Evolutionary conservation across 2,113 vertebrate genomes (phyloP), one percentile per base, ranked within the genome.

Genomic region (Ciconia stormi): DNA sequence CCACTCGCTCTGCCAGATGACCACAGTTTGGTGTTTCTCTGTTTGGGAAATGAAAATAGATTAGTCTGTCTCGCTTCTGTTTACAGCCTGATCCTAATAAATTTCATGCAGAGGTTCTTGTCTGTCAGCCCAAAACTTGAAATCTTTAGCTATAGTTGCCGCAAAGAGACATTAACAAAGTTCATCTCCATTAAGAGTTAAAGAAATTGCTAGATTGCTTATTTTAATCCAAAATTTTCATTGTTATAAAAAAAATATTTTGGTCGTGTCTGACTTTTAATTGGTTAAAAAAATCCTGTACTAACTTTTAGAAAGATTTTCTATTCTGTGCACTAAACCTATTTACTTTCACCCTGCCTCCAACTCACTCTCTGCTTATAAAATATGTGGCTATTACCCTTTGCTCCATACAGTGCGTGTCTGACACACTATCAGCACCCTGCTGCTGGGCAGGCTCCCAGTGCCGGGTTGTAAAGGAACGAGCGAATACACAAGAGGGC

Each of bases 361-460:
- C 50, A 77, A 9, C 61, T 67, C 46, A 40, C 38, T 69, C 1
- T 0, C 46, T 3, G 13, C 23, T 47, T 56, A 58, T 49, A 55
- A 66, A 91, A 72, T 42, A 56, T 61, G 55, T 71, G 72, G 76
- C 38, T 97, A 87, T 96, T 96, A 87, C 96, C 91, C 90, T 96
- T 85, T 87, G 53, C 82, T 97, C 74, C 34, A 38, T 77, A 70
- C 16, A 61, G 94, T 17, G 80, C 92, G 89, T 96, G 96, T 96
- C 95, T 96, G 85, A 71, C 42, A 44, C 52, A 22, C 56, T n/a
- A 61, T 34, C 89, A 84, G 52, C 58, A 74, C 89, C 87, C 93
- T 95, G 93, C 97, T 97, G 95, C 95, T 94, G 94, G 96, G 87
- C 56, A 85, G 97, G 92, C 73, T 96, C 91, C 93, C 90, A 74